These are phyloP conservation scores for Oscarella lobularis DNA, from an alignment of 37 sponge, comb jelly and placozoan species.

Conservation along the genomic window DNA sequence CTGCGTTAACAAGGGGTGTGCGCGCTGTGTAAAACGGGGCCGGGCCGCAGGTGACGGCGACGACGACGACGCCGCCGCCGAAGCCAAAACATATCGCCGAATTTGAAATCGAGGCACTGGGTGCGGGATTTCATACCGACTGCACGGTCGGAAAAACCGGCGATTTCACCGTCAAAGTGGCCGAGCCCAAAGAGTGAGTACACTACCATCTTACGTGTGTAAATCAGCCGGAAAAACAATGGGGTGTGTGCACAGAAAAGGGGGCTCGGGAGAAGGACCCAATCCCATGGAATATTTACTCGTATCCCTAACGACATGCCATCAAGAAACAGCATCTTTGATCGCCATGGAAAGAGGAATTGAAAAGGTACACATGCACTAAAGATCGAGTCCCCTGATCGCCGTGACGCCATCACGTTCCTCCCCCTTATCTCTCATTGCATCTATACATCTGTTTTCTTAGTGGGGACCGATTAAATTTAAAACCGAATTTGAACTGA, in stretches of 20 bases:
- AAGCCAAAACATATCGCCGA: background rate
- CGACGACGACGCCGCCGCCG: no score
- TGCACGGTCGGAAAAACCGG: background rate
- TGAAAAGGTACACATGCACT: background rate
- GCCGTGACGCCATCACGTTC: no score
- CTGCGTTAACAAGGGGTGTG: no score
- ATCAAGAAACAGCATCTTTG: background rate
- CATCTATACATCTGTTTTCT: no score
- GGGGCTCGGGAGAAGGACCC: background rate
- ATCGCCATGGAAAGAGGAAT: background rate
- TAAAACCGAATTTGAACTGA: background rate
- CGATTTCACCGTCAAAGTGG: background rate
- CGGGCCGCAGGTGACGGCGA: no score
- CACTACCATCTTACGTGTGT: background rate
- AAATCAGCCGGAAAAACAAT: background rate
- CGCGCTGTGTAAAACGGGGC: no score
- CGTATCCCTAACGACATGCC: background rate
- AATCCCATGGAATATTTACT: background rate
- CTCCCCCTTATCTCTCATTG: no score
- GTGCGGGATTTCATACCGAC: background rate
- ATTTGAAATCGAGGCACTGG: background rate
- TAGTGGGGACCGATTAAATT: background rate
- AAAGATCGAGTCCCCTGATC: background rate
- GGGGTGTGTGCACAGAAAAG: no score
- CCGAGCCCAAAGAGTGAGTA: background rate